Conservation (phyloP, 2,888 invertebrate genomes). For the Lacanobia wlatinum region DNA sequence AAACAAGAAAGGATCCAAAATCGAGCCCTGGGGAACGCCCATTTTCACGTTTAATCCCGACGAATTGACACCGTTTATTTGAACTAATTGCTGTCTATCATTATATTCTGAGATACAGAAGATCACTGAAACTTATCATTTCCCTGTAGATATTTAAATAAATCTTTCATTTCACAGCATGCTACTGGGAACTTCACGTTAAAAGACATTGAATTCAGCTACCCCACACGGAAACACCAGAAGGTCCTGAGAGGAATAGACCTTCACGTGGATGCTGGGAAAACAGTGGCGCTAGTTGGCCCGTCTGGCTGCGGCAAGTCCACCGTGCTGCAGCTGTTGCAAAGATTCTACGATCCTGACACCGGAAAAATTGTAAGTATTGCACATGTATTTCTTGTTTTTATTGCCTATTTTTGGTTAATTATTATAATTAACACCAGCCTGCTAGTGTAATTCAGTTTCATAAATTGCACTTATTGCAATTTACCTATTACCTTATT, state of each 20-base stretch:
- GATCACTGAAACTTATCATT: too few relatives aligned
- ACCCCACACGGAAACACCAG: conserved; percentile 94
- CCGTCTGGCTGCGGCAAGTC: conserved; percentile 95
- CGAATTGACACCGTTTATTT: too few relatives aligned
- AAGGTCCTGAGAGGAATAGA: conserved; percentile 93
- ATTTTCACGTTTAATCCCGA: too few relatives aligned
- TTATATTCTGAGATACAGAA: too few relatives aligned
- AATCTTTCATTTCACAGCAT: conserved; percentile 75
- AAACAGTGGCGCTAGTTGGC: conserved; percentile 94
- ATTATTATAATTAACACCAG: too few relatives aligned
- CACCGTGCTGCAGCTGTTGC: conserved; percentile 94
- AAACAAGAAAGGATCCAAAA: too few relatives aligned
- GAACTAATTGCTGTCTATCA: too few relatives aligned
- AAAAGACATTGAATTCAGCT: conserved; percentile 94
- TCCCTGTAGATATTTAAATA: not conserved
- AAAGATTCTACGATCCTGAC: conserved; percentile 95
- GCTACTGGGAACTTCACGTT: conserved; percentile 93
- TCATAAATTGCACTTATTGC: too few relatives aligned
- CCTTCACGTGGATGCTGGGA: conserved; percentile 92
- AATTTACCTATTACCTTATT: too few relatives aligned
- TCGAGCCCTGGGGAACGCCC: too few relatives aligned
- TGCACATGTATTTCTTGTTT: not conserved
- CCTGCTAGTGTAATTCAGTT: too few relatives aligned
- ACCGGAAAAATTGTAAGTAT: conserved; percentile 87
- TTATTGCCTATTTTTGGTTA: not conserved